phyloP scores from a whole-genome alignment of 2,888 invertebrate species.

The Zhuqinia jingwanae region DNA sequence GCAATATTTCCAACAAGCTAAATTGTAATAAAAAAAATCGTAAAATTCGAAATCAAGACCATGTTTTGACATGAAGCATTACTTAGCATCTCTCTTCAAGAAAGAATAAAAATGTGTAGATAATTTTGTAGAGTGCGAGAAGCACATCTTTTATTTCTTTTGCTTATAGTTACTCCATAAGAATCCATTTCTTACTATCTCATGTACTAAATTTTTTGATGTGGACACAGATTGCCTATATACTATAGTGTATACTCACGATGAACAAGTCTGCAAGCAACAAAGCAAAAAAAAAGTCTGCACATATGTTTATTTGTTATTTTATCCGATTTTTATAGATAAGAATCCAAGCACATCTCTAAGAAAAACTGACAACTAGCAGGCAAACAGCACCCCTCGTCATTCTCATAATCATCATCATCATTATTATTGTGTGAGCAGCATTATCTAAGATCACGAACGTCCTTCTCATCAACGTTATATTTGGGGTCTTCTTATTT shows the following conservation, averaged over 20 bases:
- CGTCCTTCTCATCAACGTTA: conserved; percentile 10
- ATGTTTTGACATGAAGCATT: conserved; percentile 58
- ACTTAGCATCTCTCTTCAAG: not conserved
- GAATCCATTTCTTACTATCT: too few species aligned
- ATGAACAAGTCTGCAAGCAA: too few species aligned
- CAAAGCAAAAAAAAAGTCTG: not conserved
- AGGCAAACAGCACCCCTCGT: conserved; percentile 50
- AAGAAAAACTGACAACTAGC: not conserved
- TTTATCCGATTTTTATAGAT: conserved; percentile 48
- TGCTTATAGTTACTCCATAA: too few species aligned
- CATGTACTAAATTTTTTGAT: too few species aligned
- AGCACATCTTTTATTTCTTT: too few species aligned
- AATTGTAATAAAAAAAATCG: conserved; percentile 55
- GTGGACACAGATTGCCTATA: too few species aligned
- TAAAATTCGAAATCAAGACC: conserved; percentile 63
- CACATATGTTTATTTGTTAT: conserved; percentile 44
- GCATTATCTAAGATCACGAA: not conserved
- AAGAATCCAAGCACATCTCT: not conserved
- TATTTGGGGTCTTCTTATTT: not conserved
- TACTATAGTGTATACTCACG: too few species aligned
- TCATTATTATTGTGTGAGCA: conserved; percentile 6
- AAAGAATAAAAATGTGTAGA: not conserved
- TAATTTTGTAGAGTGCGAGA: too few species aligned
- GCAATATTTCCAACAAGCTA: too few species aligned
- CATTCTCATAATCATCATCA: conserved; percentile 54